phyloP scores from a whole-genome alignment of 2,888 invertebrate genomes.

The Phymatocera aterrima region DNA sequence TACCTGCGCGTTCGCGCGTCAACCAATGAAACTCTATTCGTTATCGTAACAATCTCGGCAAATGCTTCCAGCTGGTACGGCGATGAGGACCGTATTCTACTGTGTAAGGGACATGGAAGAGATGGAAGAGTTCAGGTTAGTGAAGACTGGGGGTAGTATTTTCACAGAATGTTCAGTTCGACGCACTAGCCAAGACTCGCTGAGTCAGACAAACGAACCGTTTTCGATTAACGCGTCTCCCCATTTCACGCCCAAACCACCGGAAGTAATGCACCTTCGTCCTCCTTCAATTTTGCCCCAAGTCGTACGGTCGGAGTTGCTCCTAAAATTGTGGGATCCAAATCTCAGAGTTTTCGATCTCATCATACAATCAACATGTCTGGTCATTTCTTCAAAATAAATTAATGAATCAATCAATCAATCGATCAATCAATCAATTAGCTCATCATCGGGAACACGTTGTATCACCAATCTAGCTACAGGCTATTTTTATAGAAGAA shows the following conservation, averaged over 20 bases:
- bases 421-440: constrained; percentile 3
- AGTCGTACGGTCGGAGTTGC: neutral
- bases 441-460: constrained; percentile 9
- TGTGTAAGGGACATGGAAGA: constrained; percentile 28
- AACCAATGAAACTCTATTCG: constrained; percentile 28
- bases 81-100: constrained; percentile 28
- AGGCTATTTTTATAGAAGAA: constrained; percentile 13
- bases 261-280: constrained; percentile 13
- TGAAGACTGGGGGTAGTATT: constrained; percentile 31
- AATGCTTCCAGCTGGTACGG: constrained; percentile 26
- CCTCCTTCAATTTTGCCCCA: neutral
- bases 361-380: neutral
- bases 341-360: neutral
- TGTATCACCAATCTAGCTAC: neutral
- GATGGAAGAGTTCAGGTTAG: constrained; percentile 18
- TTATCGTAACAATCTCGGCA: constrained; percentile 35
- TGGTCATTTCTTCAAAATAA: constrained; percentile 2
- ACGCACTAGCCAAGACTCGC: constrained; percentile 17
- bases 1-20: constrained; percentile 18
- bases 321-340: neutral
- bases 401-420: neutral
- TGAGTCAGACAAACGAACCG: constrained; percentile 38
- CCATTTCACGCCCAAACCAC: constrained; percentile 2
- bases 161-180: constrained; percentile 20
- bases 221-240: constrained; percentile 37